phyloP scores from a whole-genome alignment of 1,140 invertebrate genomes.

The Lamellibrachia luymesi region DNA sequence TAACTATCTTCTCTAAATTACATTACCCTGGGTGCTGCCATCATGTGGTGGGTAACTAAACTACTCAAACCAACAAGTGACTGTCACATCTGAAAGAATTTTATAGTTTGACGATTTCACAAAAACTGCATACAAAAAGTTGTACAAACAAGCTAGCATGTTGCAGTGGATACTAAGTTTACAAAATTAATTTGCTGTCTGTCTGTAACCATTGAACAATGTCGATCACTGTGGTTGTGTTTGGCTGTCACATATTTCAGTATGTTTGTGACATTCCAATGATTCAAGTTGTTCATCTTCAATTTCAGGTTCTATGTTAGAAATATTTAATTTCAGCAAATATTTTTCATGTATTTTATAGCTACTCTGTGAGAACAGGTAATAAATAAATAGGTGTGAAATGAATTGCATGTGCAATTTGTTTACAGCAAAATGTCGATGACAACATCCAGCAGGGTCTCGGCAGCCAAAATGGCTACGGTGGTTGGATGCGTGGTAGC shows the following conservation, averaged over 20 bases:
- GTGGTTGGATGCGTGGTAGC: slow-evolving; percentile 53
- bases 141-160: no score
- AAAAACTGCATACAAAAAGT: no score
- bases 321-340: not conserved
- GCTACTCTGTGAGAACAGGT: no score
- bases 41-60: no score
- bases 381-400: not conserved
- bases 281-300: not conserved
- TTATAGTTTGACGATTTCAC: no score
- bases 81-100: no score
- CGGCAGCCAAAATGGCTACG: slow-evolving; percentile 47
- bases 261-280: not conserved
- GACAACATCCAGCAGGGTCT: slow-evolving; percentile 57
- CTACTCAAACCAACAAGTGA: no score
- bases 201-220: not conserved
- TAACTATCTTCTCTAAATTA: no score
- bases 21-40: no score
- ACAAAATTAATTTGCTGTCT: not conserved
- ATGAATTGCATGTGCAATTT: not conserved
- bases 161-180: no score
- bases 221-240: not conserved
- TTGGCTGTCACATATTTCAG: not conserved
- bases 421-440: slow-evolving; percentile 31
- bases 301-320: not conserved
- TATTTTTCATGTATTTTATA: not conserved